These are phyloP conservation scores for Caenorhabditis brenneri DNA, from an alignment of 1,140 invertebrate genomes.

Conservation along the genomic window DNA sequence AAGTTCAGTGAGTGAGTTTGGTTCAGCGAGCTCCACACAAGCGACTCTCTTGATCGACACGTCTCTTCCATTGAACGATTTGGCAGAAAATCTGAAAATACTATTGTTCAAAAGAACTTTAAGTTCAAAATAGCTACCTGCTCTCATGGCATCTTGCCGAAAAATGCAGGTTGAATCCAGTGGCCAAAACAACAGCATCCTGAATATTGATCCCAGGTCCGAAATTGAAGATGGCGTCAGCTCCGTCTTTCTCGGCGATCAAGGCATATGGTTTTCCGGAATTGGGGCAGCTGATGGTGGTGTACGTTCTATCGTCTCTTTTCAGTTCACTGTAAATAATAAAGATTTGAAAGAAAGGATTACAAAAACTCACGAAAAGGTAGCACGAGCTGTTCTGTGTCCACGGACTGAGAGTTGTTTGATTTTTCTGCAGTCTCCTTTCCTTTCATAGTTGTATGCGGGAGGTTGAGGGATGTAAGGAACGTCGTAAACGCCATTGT, in stretches of 20 bases:
- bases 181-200: not conserved
- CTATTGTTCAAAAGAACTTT: not conserved
- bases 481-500: not conserved
- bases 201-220: not conserved
- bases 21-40: not conserved
- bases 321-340: not conserved
- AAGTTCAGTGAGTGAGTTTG: not conserved
- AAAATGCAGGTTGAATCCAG: not conserved
- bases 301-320: not conserved
- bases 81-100: not conserved
- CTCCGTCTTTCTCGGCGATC: not conserved
- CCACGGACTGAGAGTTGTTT: not conserved
- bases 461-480: not conserved
- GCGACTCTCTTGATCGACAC: not conserved
- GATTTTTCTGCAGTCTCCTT: not conserved
- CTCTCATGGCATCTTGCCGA: not conserved
- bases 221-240: not conserved
- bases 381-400: conserved; percentile 1
- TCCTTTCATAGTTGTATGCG: not conserved
- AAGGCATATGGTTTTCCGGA: not conserved
- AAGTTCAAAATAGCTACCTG: not conserved
- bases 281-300: not conserved
- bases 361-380: not conserved
- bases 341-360: not conserved
- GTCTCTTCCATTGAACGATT: not conserved